A percentile compares a stretch with the other conserved stretches of the same genome.
Conservation (phyloP, 1,140 invertebrate genomes). For the Protaetia brevitarsis region DNA sequence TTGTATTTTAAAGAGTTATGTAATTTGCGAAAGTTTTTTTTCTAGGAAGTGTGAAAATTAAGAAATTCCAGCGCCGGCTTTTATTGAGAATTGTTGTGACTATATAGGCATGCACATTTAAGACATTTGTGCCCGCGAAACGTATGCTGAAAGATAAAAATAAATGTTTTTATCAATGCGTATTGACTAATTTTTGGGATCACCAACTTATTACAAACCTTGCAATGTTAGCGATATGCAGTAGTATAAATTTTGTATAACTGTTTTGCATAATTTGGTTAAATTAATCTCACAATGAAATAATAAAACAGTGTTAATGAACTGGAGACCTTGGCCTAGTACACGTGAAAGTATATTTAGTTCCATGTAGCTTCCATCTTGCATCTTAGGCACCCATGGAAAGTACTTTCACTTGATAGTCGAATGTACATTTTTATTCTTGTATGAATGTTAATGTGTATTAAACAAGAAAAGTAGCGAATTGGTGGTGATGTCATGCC, state of each 20-base stretch:
- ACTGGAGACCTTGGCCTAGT: neutral
- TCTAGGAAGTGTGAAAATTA: too few relatives aligned
- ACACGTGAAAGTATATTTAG: neutral
- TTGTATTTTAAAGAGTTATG: neutral
- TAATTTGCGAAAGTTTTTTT: neutral
- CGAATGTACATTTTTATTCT: neutral
- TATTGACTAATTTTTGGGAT: too few relatives aligned
- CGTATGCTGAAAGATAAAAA: too few relatives aligned
- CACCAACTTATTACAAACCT: too few relatives aligned
- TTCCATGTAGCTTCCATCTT: conserved; percentile 6
- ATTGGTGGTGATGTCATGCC: neutral
- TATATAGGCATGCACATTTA: too few relatives aligned
- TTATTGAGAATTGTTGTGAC: too few relatives aligned
- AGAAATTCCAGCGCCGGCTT: too few relatives aligned
- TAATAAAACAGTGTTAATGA: conserved; percentile 9
- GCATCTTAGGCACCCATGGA: neutral
- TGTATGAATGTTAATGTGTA: neutral
- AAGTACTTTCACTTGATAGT: conserved; percentile 8
- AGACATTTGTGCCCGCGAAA: too few relatives aligned
- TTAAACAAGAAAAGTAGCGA: neutral
- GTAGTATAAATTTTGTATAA: neutral
- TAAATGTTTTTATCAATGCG: too few relatives aligned
- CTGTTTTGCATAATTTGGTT: neutral
- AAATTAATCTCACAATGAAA: neutral
- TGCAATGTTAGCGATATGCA: too few relatives aligned